Percentiles rank a stretch among this genome's conserved stretches.
These are phyloP conservation scores for Paralinhomoeus sp. DNA, from an alignment of 2,888 invertebrate species.

Conservation along the genomic window DNA sequence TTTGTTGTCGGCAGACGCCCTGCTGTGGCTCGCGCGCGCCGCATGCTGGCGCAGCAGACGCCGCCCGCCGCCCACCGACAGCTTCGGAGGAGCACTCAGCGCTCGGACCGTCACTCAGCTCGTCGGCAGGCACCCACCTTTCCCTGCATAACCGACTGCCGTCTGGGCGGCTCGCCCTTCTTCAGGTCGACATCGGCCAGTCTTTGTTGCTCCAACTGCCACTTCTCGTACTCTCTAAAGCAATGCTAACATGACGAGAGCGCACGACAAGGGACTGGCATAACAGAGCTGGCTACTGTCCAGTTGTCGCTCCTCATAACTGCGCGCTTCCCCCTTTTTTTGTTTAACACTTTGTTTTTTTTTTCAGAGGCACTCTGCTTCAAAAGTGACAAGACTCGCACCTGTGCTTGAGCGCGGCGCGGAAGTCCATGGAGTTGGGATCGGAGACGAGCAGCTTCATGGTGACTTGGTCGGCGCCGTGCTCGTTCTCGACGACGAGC, in stretches of 20 bases:
- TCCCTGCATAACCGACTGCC: constrained; percentile 1
- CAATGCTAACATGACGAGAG: not conserved
- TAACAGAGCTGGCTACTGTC: not conserved
- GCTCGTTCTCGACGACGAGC: constrained; percentile 66
- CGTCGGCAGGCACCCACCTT: not conserved
- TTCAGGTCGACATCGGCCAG: constrained; percentile 6
- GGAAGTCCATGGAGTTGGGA: constrained; percentile 94
- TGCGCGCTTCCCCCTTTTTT: no score
- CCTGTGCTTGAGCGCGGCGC: constrained; percentile 79
- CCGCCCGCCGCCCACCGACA: no score
- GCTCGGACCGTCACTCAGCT: no score
- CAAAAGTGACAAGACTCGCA: no score
- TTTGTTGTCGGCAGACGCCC: no score
- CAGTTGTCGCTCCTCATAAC: no score
- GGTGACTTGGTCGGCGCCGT: constrained; percentile 84
- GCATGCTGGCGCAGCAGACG: no score
- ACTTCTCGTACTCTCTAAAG: constrained; percentile 8
- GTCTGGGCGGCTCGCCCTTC: constrained; percentile 5
- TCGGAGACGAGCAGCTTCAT: constrained; percentile 83
- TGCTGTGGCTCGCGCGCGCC: no score
- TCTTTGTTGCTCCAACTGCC: constrained; percentile 5
- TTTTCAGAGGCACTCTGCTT: no score
- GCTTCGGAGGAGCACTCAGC: no score
- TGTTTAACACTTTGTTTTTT: no score
- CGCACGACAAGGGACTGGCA: not conserved